Evolutionary conservation across 1,140 invertebrate species (phyloP), one percentile per base, ranked within the genome.

Genomic region (Lepidostoma basale): DNA sequence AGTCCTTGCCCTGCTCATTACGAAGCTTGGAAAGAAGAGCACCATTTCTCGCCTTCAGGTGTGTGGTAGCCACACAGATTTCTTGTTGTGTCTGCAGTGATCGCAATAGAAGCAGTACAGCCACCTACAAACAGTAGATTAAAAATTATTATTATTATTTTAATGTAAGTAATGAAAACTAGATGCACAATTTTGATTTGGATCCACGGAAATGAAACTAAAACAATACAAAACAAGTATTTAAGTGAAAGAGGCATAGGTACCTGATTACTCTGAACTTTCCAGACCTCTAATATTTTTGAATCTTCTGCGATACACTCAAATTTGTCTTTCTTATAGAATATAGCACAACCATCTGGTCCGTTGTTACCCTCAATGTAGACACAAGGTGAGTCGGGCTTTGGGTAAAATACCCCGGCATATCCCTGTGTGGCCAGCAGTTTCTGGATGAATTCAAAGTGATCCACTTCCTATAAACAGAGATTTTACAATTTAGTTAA

Each of bases 281-380:
- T 80, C 89, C 88, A 89, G 26, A 90, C 87, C 80, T 89, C 85
- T 33, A 94, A 78, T 42, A 90, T 83, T 64, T 88, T 78, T 1
- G 83, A 86, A 39, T 89, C 84, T 16, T 81, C 84, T 47, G 82
- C 76, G 4, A 89, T 60, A 22, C 91, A 76, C 64, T 88, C 84
- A 62, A 90, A 87, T 76, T 88, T 88, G 40, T 86, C 80, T 39
- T 80, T 82, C 40, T 85, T 81, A 75, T 87, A 92, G 77, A 94
- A 93, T 20, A 93, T 83, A 1, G 91, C 91, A 77, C 91, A 93
- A 3, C 92, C 92, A 79, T 94, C 92, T 0, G 92, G 90, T 1
- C 92, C 91, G 71, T 89, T 90, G 74, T 92, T 92, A 39, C 86
- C 86, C 60, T 85, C 78, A 39, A 91, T 84, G 72, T 92, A 91